Percentiles rank a stretch among this genome's conserved stretches.
phyloP scores from a whole-genome alignment of 2,797 vertebrate genomes.

The Craterocephalus amniculus region DNA sequence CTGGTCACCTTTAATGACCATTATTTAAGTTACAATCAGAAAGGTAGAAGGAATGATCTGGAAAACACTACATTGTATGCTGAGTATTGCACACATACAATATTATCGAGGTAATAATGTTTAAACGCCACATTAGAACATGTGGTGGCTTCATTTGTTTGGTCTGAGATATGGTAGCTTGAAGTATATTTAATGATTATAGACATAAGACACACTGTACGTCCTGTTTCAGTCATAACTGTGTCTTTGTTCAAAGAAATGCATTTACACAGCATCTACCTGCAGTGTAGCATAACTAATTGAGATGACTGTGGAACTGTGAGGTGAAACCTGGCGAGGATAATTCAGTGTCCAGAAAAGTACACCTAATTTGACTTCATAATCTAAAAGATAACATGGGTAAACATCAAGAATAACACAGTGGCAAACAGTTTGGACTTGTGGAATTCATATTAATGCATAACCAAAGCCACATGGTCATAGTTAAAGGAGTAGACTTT shows the following conservation, averaged over 20 bases:
- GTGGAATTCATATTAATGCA: constrained; percentile 18
- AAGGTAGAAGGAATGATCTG: background rate
- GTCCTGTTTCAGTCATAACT: constrained; percentile 1
- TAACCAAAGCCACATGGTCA: constrained; percentile 20
- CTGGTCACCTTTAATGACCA: background rate
- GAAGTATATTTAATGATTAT: background rate
- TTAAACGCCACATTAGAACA: background rate
- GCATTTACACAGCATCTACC: background rate
- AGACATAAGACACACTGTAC: background rate
- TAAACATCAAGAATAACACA: constrained; percentile 4
- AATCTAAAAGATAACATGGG: constrained; percentile 1
- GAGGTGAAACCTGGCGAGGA: background rate
- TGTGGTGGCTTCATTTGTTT: constrained; percentile 4
- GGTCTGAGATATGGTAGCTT: constrained; percentile 5
- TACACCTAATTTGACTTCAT: constrained; percentile 12
- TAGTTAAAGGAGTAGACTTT: constrained; percentile 39
- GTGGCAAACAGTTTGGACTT: background rate
- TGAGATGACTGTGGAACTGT: background rate
- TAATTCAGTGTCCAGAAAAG: background rate
- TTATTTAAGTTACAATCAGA: constrained; percentile 8
- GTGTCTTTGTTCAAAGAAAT: background rate
- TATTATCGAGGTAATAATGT: background rate
- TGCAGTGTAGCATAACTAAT: background rate
- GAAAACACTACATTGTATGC: background rate
- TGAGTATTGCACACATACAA: background rate